Evolutionary conservation across 2,113 vertebrate species (phyloP), one percentile per base, ranked within the genome.

Genomic region (Clarias magur): DNA sequence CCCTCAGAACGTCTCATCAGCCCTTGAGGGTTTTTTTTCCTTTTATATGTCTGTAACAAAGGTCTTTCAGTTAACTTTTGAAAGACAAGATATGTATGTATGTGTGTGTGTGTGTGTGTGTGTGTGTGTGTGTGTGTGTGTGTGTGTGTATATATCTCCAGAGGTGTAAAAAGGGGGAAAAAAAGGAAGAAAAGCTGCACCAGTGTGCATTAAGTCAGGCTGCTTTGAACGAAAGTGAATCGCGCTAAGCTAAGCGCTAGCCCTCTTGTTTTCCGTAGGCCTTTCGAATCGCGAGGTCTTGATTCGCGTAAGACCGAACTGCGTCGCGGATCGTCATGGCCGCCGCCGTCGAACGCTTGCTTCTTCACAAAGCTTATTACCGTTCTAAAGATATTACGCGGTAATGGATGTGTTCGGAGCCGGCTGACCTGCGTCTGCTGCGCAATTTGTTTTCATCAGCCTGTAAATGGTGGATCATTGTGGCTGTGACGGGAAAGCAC

Each of bases 381-480:
- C 60, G 78, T 86, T 83, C 72, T 88, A 84, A 89, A 86, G 84
- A 86, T 84, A 84, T 89, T 82, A 84, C 34, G n/a, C 54, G 19
- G 56, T 89, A 88, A 84, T 81, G 75, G 83, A 86, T 89, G 86
- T 80, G 86, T 81, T 82, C 84, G 34, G 75, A 88, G 84, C 86
- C 38, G 72, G 84, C 84, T 87, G 85, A 88, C 87, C 89, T 88
- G 80, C 42, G 80, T 65, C 57, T 86, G 91, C 89, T 86, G 90
- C 87, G 88, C 90, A 89, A 89, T 91, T 89, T 91, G 89, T 90
- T 92, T 91, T 91, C 91, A 89, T 90, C 89, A 90, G 80, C 83
- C 67, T n/a, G 82, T 88, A 89, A 90, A 88, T 85, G 88, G 82
- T 80, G 85, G 85, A 88, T 89, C 86, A 89, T 91, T 88, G 86